Evolutionary conservation across 2,888 invertebrate genomes (phyloP), one percentile per base, ranked within the genome.

Genomic region (Xestia sexstrigata): DNA sequence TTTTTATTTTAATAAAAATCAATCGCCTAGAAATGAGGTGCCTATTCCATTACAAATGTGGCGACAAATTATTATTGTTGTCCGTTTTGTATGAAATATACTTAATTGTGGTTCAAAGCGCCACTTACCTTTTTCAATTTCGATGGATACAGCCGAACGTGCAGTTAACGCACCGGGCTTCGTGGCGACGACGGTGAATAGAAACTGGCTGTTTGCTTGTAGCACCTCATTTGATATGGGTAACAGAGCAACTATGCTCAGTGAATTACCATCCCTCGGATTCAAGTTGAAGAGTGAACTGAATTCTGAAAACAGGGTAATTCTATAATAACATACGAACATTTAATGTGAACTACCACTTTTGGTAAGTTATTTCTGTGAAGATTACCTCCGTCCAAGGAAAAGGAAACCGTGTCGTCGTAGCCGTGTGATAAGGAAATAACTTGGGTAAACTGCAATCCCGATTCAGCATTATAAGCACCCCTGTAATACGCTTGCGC

Each of bases 401-500:
- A 62, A 83, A 94, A 93, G 15, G 66, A 77, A 35, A 93, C 93
- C 8, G 90, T 90, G 47, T 87, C 88, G 77, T 94, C 94, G 79
- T 88, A 93, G 39, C 94, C 94, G 55, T 84, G 78, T 15, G 71
- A 65, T 35, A 94, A 88, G 35, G 86, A 81, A 49, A 94, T 92
- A 26, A 76, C 70, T 78, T 92, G 89, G 55, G 88, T 83, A 63
- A 92, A 91, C 49, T 86, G 79, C 42, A 93, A 83, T n/a, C 88
- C 90, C 39, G 81, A 80, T 45, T 88, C 88, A 75, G 85, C 58
- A 13, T 84, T 90, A 72, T 91, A 93, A 55, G 78, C 77, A 49
- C 93, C 93, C 49, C 76, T 91, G 71, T 94, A 94, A 87, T 90
- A 93, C 39, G 92, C 80, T 78, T 91, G 82, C 30, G 83, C 84